phyloP scores from a whole-genome alignment of 2,113 vertebrate species.

The Acanthisitta chloris region DNA sequence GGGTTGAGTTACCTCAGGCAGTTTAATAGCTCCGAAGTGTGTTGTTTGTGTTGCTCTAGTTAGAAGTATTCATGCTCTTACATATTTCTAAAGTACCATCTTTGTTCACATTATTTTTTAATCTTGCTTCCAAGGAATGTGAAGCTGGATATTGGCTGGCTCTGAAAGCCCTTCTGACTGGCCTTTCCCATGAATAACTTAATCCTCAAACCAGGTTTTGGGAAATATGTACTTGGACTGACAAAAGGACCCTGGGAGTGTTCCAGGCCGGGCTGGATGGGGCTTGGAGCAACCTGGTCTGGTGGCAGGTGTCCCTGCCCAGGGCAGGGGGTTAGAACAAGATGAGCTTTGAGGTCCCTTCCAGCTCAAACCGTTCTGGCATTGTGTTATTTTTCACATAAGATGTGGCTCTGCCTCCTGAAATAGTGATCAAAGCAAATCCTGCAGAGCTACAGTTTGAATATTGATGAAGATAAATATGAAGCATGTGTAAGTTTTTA shows the following conservation, averaged over 20 bases:
- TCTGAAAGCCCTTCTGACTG: neutral
- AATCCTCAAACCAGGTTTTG: neutral
- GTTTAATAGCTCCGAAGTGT: neutral
- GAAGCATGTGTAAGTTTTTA: neutral
- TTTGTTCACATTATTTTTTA: accelerated
- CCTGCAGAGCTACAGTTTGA: neutral
- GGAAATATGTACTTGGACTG: neutral
- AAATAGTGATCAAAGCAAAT: neutral
- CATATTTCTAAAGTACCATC: neutral
- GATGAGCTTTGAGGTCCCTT: neutral
- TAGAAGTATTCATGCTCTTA: neutral
- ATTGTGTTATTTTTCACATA: neutral
- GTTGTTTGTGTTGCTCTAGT: neutral
- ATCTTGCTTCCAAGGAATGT: neutral
- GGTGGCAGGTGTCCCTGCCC: neutral
- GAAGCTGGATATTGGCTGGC: neutral
- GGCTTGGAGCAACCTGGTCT: neutral
- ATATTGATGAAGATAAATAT: neutral
- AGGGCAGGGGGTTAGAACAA: neutral
- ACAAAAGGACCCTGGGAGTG: neutral
- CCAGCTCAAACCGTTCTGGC: neutral
- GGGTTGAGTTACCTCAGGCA: neutral
- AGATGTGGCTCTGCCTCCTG: neutral
- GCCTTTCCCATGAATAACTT: neutral
- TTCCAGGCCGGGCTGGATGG: neutral